Percentiles rank a stretch among this genome's conserved stretches.
phyloP scores from a whole-genome alignment of 1,140 invertebrate genomes.

The Harpegnathos saltator region DNA sequence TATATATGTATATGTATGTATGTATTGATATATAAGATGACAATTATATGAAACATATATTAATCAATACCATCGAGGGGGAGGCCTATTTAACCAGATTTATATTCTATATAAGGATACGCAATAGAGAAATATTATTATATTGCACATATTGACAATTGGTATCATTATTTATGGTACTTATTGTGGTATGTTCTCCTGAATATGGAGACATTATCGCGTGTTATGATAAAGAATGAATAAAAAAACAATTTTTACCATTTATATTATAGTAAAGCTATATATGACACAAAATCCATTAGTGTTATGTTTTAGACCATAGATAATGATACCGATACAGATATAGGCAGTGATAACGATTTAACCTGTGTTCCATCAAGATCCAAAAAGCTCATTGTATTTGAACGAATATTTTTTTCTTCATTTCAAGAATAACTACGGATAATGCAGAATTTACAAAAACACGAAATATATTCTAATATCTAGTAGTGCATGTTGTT shows the following conservation, averaged over 20 bases:
- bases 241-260: constrained; percentile 43
- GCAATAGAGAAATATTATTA: constrained; percentile 51
- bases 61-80: constrained; percentile 69
- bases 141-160: constrained; percentile 56
- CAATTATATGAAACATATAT: constrained; percentile 73
- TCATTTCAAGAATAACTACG: constrained; percentile 33
- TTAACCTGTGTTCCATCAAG: constrained; percentile 47
- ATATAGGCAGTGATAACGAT: constrained; percentile 32
- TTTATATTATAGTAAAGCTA: constrained; percentile 30
- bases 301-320: constrained; percentile 33
- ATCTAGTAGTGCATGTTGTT: constrained; percentile 55
- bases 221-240: constrained; percentile 28
- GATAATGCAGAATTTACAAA: constrained; percentile 19
- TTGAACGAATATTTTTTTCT: constrained; percentile 28
- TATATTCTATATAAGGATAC: constrained; percentile 53
- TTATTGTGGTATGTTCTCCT: constrained; percentile 2
- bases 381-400: constrained; percentile 32
- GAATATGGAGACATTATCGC: constrained; percentile 29
- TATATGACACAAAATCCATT: constrained; percentile 13
- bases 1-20: constrained; percentile 70
- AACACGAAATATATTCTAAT: constrained; percentile 23
- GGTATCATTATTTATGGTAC: constrained; percentile 65
- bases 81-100: constrained; percentile 71
- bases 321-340: constrained; percentile 55
- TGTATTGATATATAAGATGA: constrained; percentile 75